Conservation (phyloP, 2,113 vertebrate genomes). For the Serinus canaria region DNA sequence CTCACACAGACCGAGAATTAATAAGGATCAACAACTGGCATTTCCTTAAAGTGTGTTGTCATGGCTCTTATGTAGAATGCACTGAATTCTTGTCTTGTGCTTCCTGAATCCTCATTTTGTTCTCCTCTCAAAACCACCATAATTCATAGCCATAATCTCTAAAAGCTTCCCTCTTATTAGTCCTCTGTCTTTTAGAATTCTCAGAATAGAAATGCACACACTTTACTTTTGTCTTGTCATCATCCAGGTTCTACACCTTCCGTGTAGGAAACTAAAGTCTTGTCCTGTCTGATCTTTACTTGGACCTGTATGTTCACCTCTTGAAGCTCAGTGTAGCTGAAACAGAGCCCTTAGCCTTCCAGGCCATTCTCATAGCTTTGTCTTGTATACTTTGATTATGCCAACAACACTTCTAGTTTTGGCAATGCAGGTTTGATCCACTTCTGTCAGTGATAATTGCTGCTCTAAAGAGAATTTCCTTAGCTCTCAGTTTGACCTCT, state of each 20-base stretch:
- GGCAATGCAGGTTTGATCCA: background rate
- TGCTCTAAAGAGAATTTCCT: background rate
- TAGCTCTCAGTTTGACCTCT: background rate
- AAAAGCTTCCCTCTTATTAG: background rate
- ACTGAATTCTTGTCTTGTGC: background rate
- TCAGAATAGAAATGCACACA: background rate
- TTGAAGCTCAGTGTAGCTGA: background rate
- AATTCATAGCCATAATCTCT: background rate
- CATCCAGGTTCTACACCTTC: background rate
- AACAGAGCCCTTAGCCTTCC: background rate
- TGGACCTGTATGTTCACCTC: background rate
- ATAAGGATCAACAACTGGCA: background rate
- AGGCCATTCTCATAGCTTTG: background rate
- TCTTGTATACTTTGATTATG: background rate
- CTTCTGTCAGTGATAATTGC: background rate
- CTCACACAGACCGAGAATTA: background rate
- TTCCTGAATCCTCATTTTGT: background rate
- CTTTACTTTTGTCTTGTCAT: background rate
- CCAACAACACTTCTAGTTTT: background rate
- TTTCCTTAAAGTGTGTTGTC: background rate
- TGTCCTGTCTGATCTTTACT: background rate
- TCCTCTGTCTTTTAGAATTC: background rate
- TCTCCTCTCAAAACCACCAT: background rate
- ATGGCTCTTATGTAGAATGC: background rate
- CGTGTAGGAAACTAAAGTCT: background rate